Conservation (phyloP, 2,888 invertebrate species). For the Thyatira batis region DNA sequence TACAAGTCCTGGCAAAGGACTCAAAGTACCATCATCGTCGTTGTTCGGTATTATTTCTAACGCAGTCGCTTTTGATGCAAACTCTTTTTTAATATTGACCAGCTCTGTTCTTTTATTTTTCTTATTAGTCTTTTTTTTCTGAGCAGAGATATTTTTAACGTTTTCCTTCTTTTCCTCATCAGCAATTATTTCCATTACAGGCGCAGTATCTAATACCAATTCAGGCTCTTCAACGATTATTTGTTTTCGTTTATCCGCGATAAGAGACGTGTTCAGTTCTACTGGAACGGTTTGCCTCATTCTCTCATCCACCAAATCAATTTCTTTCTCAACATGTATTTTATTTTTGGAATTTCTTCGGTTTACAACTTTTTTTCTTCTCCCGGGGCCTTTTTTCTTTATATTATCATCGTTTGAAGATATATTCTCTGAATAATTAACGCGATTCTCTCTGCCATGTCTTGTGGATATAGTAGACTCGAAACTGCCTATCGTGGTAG, state of each 20-base stretch:
- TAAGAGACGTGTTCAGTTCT: conserved; percentile 51
- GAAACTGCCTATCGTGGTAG: conserved; percentile 31
- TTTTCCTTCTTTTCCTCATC: conserved; percentile 20
- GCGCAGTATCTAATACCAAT: conserved; percentile 28
- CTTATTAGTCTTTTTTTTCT: conserved; percentile 22
- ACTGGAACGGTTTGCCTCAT: conserved; percentile 50
- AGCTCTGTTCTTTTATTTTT: conserved; percentile 16
- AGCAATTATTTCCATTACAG: conserved; percentile 50
- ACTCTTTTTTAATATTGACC: conserved; percentile 8
- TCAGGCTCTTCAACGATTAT: conserved; percentile 25
- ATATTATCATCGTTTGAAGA: conserved; percentile 33
- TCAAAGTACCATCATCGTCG: conserved; percentile 46
- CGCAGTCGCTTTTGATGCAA: conserved; percentile 12
- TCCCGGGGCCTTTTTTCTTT: conserved; percentile 17
- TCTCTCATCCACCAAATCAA: conserved; percentile 53
- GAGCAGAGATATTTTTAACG: conserved; percentile 5
- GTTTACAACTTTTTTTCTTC: conserved; percentile 23
- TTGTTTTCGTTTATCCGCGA: conserved; percentile 26
- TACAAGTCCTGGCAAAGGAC: conserved; percentile 62
- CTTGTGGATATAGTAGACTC: conserved; percentile 33
- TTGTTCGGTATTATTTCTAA: conserved; percentile 22
- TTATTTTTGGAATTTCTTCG: conserved; percentile 9
- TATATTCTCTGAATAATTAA: conserved; percentile 32
- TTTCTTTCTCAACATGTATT: conserved; percentile 13
- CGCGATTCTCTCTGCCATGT: conserved; percentile 19